Evolutionary conservation across 1,140 invertebrate genomes (phyloP), one percentile per base, ranked within the genome.

Genomic region (Caenorhabditis briggsae): DNA sequence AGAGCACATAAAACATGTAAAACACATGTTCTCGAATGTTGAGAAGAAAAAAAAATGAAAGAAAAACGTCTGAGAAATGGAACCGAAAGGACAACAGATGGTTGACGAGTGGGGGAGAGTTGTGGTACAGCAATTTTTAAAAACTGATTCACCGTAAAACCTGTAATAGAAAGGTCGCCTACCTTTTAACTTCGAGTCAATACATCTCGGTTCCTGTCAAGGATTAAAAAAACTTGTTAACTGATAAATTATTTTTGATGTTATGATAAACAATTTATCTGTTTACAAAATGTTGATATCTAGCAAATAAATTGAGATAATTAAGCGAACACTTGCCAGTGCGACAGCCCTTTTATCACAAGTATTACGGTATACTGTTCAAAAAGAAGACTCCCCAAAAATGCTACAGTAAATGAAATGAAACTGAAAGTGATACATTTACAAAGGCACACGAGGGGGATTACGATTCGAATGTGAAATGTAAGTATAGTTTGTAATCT

Each of bases 1-100:
- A n/a, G 65, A 46, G 65, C 65, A 74, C 65, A 74, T 74, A 74
- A 74, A 74, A 74, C 65, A 74, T 74, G 65, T 74, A 74, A 74
- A 74, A 74, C 65, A 74, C 43, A 74, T 74, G 65, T 74, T 74
- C 65, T 74, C 41, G 65, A 74, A 14, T 46, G 65, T 74, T 25
- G 23, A 43, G 41, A 74, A 74, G 16, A 74, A 9, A 33, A 33
- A 74, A 9, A 33, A 33, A 33, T 33, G 3, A 2, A 46, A n/a
- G 23, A 74, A 74, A 46, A 74, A 74, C 6, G 16, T 2, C 65
- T 74, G 65, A 20, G 65, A 33, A 53, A 53, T 11, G 50, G 65
- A 74, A 46, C 2, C 16, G 12, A 25, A 48, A 43, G 41, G 65
- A 25, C 65, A 74, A 74, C 65, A 74, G 65, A 74, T 74, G 65